phyloP scores from a whole-genome alignment of 2,888 invertebrate species.

The Pterobdella sp. region DNA sequence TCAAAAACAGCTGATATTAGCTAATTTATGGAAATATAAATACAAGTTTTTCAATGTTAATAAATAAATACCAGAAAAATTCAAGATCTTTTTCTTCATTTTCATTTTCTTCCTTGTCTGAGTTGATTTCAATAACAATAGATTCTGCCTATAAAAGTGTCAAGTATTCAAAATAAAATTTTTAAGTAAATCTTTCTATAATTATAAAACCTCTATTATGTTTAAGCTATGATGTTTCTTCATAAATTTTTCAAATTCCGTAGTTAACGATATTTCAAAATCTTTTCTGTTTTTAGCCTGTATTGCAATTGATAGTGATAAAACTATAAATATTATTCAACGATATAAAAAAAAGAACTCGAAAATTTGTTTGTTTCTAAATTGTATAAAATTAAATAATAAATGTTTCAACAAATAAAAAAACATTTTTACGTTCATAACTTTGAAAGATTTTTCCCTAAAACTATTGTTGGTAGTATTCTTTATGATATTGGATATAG shows the following conservation, averaged over 20 bases:
- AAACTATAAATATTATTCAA: not conserved
- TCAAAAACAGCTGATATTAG: constrained; percentile 64
- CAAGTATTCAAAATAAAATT: not conserved
- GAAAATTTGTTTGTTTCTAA: too few relatives aligned
- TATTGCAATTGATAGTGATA: not conserved
- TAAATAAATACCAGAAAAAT: not conserved
- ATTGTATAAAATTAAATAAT: not conserved
- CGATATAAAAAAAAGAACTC: too few relatives aligned
- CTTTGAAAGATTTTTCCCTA: constrained; percentile 12
- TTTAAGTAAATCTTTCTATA: not conserved
- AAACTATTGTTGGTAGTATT: constrained; percentile 17
- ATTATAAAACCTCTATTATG: not conserved
- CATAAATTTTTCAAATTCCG: not conserved
- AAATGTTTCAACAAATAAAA: not conserved
- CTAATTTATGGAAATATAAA: too few relatives aligned
- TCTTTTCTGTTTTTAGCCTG: constrained; percentile 22
- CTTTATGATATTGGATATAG: constrained; percentile 25
- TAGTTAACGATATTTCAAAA: constrained; percentile 3
- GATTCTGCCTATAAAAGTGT: not conserved
- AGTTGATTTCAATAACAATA: not conserved
- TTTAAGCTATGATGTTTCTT: not conserved
- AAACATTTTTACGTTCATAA: not conserved
- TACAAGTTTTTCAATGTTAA: constrained; percentile 14
- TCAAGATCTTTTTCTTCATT: constrained; percentile 6
- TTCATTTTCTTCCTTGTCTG: not conserved